Base-by-base conservation (phyloP, 2,888 invertebrate species). In the Octonoba sinensis region DNA sequence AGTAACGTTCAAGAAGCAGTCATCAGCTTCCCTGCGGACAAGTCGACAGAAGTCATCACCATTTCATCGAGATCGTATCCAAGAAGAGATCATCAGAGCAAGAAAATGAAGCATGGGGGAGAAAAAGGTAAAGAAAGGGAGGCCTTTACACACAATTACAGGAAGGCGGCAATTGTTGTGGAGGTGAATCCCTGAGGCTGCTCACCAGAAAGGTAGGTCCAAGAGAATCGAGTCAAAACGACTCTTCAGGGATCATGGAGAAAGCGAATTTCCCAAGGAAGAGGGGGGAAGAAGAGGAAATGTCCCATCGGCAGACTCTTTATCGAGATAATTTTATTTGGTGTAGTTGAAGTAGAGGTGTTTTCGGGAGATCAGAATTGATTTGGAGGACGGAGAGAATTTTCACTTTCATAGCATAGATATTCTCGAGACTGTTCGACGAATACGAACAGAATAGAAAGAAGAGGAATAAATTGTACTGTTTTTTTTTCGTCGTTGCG, bases 111-210 rank as follows among this genome's bases (percentile, higher is more conserved):
- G 47, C n/a, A 18, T 8, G n/a, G 13, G 51, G 18, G 49, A 60
- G 60, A 49, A 13, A 60, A 71, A 60, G 49, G 36, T 27, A 60
- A 24, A 47, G 60, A 47, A 12, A 46, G 18, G 27, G 27, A 54
- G 54, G 54, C 54, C 70, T 62, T 56, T 62, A 69, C 60, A 70
- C 76, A 64, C 69, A 77, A 77, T 77, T 77, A 77, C 76, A 77
- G 76, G 36, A 27, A 64, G 73, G 62, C 72, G 62, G 44, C 65
- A 65, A 51, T 47, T 57, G 36, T 54, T 70, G 76, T 70, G 64
- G 70, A 77, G 76, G 69, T 77, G 67, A 64, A 11, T 62, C 59
- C 70, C 70, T 56, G 13, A 62, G 62, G 76, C 64, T 44, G 18
- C 69, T 36, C 20, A 54, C 44, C 22, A 62, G 47, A 47, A 46